phyloP scores from a whole-genome alignment of 2,113 vertebrate species.

The Okapia johnstoni region DNA sequence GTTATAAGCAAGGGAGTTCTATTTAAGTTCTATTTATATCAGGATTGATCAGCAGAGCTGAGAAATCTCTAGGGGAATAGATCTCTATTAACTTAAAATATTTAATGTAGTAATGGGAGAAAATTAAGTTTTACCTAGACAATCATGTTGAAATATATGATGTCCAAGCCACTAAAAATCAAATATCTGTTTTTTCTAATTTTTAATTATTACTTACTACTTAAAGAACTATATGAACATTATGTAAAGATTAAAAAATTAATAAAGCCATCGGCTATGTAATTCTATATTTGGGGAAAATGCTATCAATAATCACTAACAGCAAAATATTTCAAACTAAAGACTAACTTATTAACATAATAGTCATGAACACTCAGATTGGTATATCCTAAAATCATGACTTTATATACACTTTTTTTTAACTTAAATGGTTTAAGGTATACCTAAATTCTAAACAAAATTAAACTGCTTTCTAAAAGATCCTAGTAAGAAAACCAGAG shows the following conservation, averaged over 20 bases:
- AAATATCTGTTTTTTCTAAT: background rate
- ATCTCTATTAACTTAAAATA: background rate
- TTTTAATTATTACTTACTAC: background rate
- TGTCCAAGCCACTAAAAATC: background rate
- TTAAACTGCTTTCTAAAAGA: constrained; percentile 26
- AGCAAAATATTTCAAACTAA: background rate
- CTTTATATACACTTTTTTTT: background rate
- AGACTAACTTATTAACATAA: background rate
- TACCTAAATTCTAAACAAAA: constrained; percentile 5
- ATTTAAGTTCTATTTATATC: background rate
- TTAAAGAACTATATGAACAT: background rate
- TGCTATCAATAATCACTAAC: background rate
- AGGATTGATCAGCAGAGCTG: background rate
- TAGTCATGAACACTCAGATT: background rate
- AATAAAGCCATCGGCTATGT: background rate
- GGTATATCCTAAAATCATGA: background rate
- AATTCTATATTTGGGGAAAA: background rate
- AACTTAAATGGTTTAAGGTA: background rate
- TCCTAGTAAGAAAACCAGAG: background rate
- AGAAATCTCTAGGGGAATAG: background rate
- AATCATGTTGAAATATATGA: background rate
- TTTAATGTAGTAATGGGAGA: background rate
- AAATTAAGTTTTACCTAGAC: background rate
- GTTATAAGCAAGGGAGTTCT: background rate
- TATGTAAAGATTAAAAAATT: background rate